phyloP scores from a whole-genome alignment of 2,797 vertebrate genomes.

The Lithobates sylvaticus region DNA sequence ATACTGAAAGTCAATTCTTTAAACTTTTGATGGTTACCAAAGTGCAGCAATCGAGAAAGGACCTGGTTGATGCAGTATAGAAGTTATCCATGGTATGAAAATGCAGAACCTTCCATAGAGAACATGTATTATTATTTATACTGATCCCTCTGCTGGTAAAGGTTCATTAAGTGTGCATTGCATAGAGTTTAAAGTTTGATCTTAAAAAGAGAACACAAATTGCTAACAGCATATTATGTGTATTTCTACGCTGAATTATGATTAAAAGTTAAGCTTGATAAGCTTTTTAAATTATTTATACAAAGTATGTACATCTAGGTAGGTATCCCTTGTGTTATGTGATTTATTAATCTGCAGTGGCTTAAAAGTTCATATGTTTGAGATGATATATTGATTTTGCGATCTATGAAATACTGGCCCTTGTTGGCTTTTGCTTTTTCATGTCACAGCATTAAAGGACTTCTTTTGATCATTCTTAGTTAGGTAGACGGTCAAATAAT shows the following conservation, averaged over 20 bases:
- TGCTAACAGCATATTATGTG: neutral
- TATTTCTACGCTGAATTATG: neutral
- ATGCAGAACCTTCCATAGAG: neutral
- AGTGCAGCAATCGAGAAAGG: conserved; percentile 17
- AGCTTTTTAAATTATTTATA: neutral
- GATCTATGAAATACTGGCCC: no score
- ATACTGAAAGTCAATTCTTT: conserved; percentile 21
- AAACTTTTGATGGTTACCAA: conserved; percentile 2
- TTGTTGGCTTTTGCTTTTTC: no score
- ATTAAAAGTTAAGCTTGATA: neutral
- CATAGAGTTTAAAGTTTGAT: neutral
- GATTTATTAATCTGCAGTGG: no score
- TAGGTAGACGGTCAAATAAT: no score
- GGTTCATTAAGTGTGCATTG: neutral
- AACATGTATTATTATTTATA: neutral
- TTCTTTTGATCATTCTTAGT: no score
- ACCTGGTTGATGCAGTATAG: no score
- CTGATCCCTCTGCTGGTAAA: neutral
- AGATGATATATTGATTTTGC: no score
- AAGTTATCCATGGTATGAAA: neutral
- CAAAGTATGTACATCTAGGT: no score
- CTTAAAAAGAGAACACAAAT: neutral
- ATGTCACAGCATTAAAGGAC: no score
- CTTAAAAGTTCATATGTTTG: no score
- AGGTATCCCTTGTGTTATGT: no score